Conservation (phyloP, 1,140 invertebrate species). For the Trichogramma pretiosum region DNA sequence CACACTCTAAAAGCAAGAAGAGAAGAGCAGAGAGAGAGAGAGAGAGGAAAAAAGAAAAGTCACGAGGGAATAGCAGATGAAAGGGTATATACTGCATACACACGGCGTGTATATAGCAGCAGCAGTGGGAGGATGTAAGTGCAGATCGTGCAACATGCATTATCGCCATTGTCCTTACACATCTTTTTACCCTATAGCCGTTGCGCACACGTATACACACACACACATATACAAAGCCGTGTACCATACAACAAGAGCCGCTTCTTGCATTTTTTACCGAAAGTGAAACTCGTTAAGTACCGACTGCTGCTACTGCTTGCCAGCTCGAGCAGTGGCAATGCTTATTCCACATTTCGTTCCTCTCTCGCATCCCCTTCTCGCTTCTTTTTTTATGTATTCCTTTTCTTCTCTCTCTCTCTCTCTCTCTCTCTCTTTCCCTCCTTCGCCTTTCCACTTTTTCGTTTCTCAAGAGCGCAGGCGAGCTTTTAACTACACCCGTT, state of each 20-base stretch:
- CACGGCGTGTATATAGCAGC: no score
- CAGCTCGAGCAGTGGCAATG: no score
- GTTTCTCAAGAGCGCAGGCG: no score
- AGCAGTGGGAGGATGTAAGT: constrained; percentile 14
- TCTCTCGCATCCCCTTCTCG: constrained; percentile 4
- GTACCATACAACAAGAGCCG: neutral
- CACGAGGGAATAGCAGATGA: neutral
- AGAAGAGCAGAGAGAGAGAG: neutral
- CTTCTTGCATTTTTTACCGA: constrained; percentile 18
- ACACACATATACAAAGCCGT: no score
- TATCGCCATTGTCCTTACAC: constrained; percentile 14
- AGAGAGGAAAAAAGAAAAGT: neutral
- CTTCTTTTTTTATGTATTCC: neutral
- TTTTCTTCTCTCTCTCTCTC: neutral
- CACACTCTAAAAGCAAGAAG: no score
- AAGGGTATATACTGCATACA: no score
- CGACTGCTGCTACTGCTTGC: neutral
- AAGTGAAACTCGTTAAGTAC: constrained; percentile 19
- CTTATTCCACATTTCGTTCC: constrained; percentile 5
- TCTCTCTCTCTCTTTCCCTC: neutral
- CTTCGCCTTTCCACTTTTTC: constrained; percentile 2
- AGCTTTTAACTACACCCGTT: neutral
- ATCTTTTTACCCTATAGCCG: constrained; percentile 5
- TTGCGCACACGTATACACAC: no score
- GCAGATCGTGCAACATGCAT: constrained; percentile 18